Base-by-base conservation (phyloP, 92 coral and sea anemone genomes). In the Galaxea fascicularis region DNA sequence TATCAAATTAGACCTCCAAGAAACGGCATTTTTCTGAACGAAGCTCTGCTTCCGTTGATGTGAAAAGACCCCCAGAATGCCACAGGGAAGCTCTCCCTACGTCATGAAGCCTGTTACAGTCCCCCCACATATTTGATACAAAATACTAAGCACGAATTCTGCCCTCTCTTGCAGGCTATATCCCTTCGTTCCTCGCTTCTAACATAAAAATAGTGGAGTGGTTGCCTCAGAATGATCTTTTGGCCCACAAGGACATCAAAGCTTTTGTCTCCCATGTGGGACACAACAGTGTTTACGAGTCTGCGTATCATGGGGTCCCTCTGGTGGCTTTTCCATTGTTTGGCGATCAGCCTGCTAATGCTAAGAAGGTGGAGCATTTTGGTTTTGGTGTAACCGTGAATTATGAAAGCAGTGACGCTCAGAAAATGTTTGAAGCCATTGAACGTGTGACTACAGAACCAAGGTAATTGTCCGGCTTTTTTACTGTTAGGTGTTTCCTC, bases 261-360 rank as follows among this genome's bases (percentile, higher is more conserved):
- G 87, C 84, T 35, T 91, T 91, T 69, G 87, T 91, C 72, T 82
- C 94, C 28, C 94, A 91, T 85, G 84, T 81, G 62, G 94, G 94
- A 25, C 89, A 87, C 56, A 91, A 91, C 84, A 88, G 94, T 80
- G 68, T 87, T 52, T 87, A 80, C 22, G 94, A 91, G 62, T 71
- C 94, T 6, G 86, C 88, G n/a, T 91, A 91, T 74, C 91, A 78
- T 29, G 94, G 94, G 62, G 85, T 77, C 51, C 94, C 94, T 63
- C 74, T 91, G 80, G 94, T 91, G 17, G 91, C 88, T 41, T 27
- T 88, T 67, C 94, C 94, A 0, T 59, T 78, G 76, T 79, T 41
- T 73, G 81, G 51, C 6, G 94, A 91, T 53, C 94, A 91, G 73
- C 66, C 62, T 11, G 82, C 30, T 16, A 87, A 91, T 60, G 94